Evolutionary conservation across 1,140 invertebrate genomes (phyloP).

Genomic region (Ceratosolen fusciceps): DNA sequence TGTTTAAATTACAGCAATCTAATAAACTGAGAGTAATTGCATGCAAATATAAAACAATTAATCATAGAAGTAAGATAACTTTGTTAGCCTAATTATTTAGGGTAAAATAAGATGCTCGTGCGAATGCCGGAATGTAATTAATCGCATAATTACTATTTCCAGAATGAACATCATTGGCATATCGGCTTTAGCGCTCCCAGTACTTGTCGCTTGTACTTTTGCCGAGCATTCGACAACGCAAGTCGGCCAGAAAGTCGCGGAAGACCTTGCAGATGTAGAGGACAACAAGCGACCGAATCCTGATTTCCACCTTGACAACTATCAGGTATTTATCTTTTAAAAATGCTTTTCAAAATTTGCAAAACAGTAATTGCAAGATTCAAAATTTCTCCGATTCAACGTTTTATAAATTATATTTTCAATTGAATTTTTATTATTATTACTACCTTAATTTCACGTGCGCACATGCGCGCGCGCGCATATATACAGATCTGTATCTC

Average conservation of each 20-base stretch:
- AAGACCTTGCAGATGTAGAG: neutral
- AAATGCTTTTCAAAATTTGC: too few species aligned
- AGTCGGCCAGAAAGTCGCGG: neutral
- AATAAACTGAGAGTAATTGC: neutral
- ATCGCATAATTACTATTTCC: neutral
- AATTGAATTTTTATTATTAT: too few species aligned
- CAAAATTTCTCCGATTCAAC: too few species aligned
- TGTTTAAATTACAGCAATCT: neutral
- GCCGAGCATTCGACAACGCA: conserved; percentile 15
- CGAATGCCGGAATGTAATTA: neutral
- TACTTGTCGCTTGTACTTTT: neutral
- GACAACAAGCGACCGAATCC: neutral
- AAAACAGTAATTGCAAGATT: too few species aligned
- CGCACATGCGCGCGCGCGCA: too few species aligned
- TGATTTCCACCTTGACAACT: conserved; percentile 8
- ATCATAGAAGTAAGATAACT: neutral
- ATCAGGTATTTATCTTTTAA: conserved; percentile 18
- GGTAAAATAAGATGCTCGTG: neutral
- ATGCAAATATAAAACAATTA: neutral
- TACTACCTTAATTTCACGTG: too few species aligned
- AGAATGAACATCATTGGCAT: neutral
- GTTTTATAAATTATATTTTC: too few species aligned
- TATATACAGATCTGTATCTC: too few species aligned
- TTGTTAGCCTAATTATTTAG: neutral
- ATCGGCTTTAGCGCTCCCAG: neutral